Evolutionary conservation across 2,797 vertebrate species (phyloP).

Genomic region (Enteromius anoplus): DNA sequence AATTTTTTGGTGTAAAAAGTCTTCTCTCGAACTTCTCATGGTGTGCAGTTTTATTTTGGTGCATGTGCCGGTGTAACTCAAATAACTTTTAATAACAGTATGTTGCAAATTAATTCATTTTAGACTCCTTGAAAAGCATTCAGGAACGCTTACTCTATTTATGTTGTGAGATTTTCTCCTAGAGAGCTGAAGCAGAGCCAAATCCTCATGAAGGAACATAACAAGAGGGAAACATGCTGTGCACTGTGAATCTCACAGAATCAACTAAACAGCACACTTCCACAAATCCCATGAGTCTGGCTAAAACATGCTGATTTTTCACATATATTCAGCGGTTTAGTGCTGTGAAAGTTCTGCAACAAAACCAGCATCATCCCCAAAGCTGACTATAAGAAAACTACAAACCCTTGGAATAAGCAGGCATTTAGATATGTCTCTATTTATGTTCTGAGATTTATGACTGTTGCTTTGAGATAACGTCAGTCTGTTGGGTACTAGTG

Average conservation of each 20-base stretch:
- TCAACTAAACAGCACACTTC: slow-evolving; percentile 9
- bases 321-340: slow-evolving; percentile 27
- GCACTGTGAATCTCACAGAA: slow-evolving; percentile 13
- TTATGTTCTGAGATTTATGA: slow-evolving; percentile 1
- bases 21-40: background rate
- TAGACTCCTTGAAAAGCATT: background rate
- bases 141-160: background rate
- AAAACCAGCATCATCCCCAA: slow-evolving; percentile 30
- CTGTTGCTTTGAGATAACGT: slow-evolving; percentile 22
- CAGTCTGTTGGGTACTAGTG: background rate
- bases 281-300: background rate
- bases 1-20: background rate
- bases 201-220: slow-evolving; percentile 22
- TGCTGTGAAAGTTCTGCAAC: slow-evolving; percentile 26
- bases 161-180: background rate
- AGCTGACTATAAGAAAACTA: slow-evolving; percentile 25
- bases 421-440: background rate
- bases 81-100: background rate
- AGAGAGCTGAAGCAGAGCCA: slow-evolving; percentile 10
- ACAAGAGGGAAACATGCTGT: slow-evolving; percentile 35
- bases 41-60: no score
- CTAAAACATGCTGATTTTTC: slow-evolving; percentile 27
- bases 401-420: background rate
- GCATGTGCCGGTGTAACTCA: background rate
- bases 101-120: slow-evolving; percentile 2